These are phyloP conservation scores for Oreotragus oreotragus DNA, from an alignment of 2,113 vertebrate genomes.

Conservation along the genomic window DNA sequence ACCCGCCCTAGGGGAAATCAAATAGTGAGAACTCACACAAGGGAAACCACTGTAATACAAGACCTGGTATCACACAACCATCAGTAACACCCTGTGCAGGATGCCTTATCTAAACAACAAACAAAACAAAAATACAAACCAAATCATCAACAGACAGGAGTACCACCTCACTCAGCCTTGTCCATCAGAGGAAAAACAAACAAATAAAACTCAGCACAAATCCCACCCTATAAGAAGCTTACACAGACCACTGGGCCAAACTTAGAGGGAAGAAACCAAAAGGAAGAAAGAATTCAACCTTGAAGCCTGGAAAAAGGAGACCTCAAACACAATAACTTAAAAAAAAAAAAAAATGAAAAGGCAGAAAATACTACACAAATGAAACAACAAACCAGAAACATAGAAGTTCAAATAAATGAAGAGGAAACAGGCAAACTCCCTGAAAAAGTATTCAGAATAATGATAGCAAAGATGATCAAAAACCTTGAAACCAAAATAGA, in stretches of 20 bases:
- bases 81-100: neutral
- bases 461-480: neutral
- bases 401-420: neutral
- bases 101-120: neutral
- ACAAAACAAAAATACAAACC: neutral
- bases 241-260: neutral
- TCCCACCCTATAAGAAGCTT: neutral
- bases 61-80: neutral
- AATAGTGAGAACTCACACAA: neutral
- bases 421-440: neutral
- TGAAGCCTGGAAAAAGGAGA: neutral
- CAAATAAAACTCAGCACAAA: neutral
- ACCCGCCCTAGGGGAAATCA: neutral
- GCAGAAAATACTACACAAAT: neutral
- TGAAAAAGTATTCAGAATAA: neutral
- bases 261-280: neutral
- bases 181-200: neutral
- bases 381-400: neutral
- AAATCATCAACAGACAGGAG: neutral
- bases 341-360: neutral
- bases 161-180: neutral
- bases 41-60: neutral
- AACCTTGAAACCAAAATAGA: neutral
- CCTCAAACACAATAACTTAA: neutral
- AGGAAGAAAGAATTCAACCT: neutral